Percentiles rank a stretch among this genome's conserved stretches.
Conservation (phyloP, 2,888 invertebrate genomes). For the Saturnia japonica region DNA sequence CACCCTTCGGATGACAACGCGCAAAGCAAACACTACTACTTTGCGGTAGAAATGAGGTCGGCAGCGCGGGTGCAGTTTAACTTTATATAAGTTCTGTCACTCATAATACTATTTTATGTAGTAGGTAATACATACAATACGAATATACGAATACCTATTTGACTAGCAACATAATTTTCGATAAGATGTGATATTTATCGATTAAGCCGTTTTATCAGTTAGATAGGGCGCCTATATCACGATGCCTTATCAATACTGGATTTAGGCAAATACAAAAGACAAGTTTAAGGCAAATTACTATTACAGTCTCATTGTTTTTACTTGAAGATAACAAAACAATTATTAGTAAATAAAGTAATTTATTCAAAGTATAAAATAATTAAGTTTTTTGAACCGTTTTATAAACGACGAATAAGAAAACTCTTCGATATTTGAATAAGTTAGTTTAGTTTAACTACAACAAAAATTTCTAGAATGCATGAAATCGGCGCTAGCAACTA, state of each 20-base stretch:
- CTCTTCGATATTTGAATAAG: background rate
- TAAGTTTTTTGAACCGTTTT: background rate
- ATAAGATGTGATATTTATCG: constrained; percentile 51
- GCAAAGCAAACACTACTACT: too few species aligned
- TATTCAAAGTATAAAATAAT: background rate
- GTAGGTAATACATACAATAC: too few species aligned
- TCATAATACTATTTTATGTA: too few species aligned
- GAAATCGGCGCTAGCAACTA: constrained; percentile 19
- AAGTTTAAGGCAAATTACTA: constrained; percentile 37
- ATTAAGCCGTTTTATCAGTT: constrained; percentile 50
- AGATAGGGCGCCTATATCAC: constrained; percentile 49
- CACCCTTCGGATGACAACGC: too few species aligned
- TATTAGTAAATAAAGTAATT: background rate
- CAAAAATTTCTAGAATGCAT: constrained; percentile 22
- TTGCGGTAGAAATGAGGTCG: too few species aligned
- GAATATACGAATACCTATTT: background rate
- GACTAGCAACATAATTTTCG: constrained; percentile 29
- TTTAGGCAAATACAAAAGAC: constrained; percentile 37
- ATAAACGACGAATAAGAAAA: background rate
- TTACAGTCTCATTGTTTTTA: constrained; percentile 20
- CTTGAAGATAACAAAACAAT: constrained; percentile 2
- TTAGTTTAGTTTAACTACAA: constrained; percentile 6
- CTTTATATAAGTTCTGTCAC: too few species aligned
- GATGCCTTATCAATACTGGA: constrained; percentile 54
- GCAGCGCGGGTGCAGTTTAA: too few species aligned